Evolutionary conservation across 23 tunicate species (phyloP).

Genomic region (Trididemnum nubilum): DNA sequence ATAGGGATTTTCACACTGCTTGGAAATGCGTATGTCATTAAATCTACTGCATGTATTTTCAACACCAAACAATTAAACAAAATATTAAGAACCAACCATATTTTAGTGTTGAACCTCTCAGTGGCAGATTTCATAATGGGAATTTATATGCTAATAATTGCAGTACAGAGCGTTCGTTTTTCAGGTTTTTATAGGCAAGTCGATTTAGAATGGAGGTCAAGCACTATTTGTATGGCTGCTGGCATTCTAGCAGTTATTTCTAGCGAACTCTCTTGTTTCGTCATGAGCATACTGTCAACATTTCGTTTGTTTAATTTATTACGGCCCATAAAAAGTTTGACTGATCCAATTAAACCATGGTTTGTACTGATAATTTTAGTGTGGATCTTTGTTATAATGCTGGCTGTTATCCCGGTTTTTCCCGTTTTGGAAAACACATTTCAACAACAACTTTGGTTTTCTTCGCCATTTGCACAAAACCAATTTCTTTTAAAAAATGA

Average conservation of each 20-base stretch:
- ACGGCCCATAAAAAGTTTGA: background rate
- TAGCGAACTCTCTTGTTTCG: constrained; percentile 61
- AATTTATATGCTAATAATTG: constrained; percentile 54
- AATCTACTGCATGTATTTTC: constrained; percentile 6
- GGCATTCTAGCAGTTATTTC: constrained; percentile 57
- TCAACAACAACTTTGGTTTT: background rate
- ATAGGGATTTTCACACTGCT: constrained; percentile 41
- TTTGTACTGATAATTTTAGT: background rate
- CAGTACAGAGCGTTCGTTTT: constrained; percentile 14
- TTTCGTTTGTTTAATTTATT: constrained; percentile 8
- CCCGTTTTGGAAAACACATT: background rate
- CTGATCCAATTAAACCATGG: background rate
- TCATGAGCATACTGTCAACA: background rate
- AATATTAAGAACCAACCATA: constrained; percentile 21
- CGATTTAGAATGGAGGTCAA: constrained; percentile 59
- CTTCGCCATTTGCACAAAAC: background rate
- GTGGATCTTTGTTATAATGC: background rate
- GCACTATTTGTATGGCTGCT: constrained; percentile 24
- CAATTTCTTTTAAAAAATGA: background rate
- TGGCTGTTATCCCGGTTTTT: background rate
- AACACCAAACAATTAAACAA: constrained; percentile 1
- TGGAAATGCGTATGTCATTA: constrained; percentile 51
- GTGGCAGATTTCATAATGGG: constrained; percentile 71
- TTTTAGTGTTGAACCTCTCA: constrained; percentile 68
- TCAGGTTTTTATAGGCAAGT: constrained; percentile 48